Percentiles rank a stretch among this genome's conserved stretches.
These are phyloP conservation scores for Pristionchus japonicus DNA, from an alignment of 2,888 invertebrate species.

Conservation along the genomic window DNA sequence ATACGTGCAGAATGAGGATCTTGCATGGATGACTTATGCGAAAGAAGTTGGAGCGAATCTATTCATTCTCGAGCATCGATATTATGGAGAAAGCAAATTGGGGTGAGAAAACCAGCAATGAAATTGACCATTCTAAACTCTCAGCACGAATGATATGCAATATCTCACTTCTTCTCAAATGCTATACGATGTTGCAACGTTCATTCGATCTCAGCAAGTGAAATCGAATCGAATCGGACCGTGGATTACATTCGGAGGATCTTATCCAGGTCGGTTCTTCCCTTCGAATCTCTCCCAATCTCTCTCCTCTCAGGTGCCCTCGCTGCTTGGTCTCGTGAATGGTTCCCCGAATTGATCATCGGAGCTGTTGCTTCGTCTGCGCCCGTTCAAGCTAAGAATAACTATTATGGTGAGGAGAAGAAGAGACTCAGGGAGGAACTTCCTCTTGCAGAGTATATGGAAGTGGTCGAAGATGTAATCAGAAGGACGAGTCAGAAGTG, in stretches of 20 bases:
- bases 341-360: conserved; percentile 88
- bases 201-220: conserved; percentile 79
- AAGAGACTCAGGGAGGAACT: neutral
- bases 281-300: neutral
- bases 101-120: conserved; percentile 45
- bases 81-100: conserved; percentile 88
- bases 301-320: conserved; percentile 80
- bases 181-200: conserved; percentile 87
- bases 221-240: conserved; percentile 77
- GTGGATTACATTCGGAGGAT: conserved; percentile 96
- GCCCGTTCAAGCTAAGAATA: conserved; percentile 87
- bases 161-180: conserved; percentile 80
- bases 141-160: conserved; percentile 27
- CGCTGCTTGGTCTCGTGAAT: conserved; percentile 89
- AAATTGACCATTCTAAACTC: neutral
- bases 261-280: conserved; percentile 75
- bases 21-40: conserved; percentile 77
- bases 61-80: conserved; percentile 91
- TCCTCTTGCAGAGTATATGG: neutral
- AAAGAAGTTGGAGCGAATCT: conserved; percentile 85
- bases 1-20: conserved; percentile 77
- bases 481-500: neutral
- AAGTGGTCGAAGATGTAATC: conserved; percentile 17
- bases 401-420: conserved; percentile 83
- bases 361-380: conserved; percentile 92